A percentile compares a stretch with the other conserved stretches of the same genome.
These are phyloP conservation scores for Crenichthys baileyi DNA, from an alignment of 2,797 vertebrate species.

Conservation along the genomic window DNA sequence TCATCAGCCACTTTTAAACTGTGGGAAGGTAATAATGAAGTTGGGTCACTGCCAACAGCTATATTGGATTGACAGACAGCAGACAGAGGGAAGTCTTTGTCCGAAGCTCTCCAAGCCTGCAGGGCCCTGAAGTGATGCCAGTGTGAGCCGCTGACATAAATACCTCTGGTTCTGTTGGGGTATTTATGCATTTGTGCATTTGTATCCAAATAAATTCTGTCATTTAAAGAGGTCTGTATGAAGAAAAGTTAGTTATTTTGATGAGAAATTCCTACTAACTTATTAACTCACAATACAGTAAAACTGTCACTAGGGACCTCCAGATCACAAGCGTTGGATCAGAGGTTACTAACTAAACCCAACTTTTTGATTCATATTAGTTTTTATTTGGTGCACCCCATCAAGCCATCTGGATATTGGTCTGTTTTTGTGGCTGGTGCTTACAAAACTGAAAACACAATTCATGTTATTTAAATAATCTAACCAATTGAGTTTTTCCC, in stretches of 20 bases:
- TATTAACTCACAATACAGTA: neutral
- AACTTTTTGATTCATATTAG: neutral
- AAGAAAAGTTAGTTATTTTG: neutral
- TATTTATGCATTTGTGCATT: constrained; percentile 10
- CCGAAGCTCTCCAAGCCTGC: constrained; percentile 27
- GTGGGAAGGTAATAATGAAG: constrained; percentile 76
- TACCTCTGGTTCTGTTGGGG: constrained; percentile 23
- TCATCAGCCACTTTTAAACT: constrained; percentile 46
- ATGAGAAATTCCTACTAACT: neutral
- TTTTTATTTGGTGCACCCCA: neutral
- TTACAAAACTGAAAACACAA: neutral
- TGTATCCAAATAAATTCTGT: constrained; percentile 5
- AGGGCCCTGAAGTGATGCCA: constrained; percentile 43
- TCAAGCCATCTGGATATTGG: neutral
- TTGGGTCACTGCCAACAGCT: constrained; percentile 63
- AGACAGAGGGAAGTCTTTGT: constrained; percentile 65
- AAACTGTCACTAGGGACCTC: neutral
- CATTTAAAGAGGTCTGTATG: neutral
- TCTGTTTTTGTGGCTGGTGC: neutral
- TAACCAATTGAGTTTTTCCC: neutral
- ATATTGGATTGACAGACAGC: constrained; percentile 62
- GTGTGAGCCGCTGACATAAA: constrained; percentile 51
- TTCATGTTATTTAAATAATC: neutral
- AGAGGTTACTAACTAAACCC: neutral
- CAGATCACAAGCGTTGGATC: neutral